Conservation (phyloP, 2,888 invertebrate species). For the Idaea dimidiata region DNA sequence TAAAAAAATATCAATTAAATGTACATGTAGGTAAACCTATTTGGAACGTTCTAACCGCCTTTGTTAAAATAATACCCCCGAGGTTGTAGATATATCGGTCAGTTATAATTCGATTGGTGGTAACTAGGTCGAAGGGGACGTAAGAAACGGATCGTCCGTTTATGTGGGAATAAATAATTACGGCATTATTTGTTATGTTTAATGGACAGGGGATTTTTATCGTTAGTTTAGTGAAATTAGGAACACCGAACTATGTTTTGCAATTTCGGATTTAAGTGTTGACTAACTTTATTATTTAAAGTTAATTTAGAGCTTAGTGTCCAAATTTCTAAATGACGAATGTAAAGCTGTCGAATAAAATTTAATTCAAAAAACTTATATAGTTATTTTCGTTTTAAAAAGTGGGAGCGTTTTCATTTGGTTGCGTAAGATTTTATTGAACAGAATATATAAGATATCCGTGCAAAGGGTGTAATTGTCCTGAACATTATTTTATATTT, state of each 20-base stretch:
- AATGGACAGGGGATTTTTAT: not conserved
- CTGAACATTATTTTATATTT: no score
- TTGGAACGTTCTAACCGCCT: not conserved
- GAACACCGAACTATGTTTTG: not conserved
- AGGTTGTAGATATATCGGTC: slow-evolving; percentile 23
- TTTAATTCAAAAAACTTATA: no score
- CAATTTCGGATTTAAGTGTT: no score
- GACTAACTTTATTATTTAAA: no score
- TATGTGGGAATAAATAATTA: slow-evolving; percentile 2
- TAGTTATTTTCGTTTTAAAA: no score
- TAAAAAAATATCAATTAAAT: not conserved
- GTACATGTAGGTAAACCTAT: not conserved
- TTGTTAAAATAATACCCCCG: slow-evolving; percentile 8
- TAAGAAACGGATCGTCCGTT: slow-evolving; percentile 16
- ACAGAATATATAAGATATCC: no score
- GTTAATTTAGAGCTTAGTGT: no score
- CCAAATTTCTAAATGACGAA: no score
- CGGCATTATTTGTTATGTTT: not conserved
- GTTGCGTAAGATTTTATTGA: no score
- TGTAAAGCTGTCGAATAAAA: no score
- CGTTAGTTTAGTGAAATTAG: not conserved
- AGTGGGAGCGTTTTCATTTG: no score
- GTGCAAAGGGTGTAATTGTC: no score
- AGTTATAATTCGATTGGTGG: slow-evolving; percentile 36
- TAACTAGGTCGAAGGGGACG: slow-evolving; percentile 37